Conservation (phyloP, 2,888 invertebrate species). For the Hirtodrosophila alboralis region DNA sequence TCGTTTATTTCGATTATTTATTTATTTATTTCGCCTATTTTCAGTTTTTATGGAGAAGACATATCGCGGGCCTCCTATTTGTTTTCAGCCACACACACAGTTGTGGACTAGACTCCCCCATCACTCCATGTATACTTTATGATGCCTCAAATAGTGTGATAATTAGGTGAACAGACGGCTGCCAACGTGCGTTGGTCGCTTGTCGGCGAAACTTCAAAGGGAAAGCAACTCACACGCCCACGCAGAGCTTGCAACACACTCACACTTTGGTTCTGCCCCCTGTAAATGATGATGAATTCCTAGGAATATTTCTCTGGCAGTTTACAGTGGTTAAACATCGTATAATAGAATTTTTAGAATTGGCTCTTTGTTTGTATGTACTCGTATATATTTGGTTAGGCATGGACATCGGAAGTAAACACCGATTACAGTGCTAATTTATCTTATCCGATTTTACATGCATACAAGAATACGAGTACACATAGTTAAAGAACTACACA, state of each 20-base stretch:
- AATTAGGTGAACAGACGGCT: conserved; percentile 77
- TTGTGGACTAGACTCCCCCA: not conserved
- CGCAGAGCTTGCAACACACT: conserved; percentile 15
- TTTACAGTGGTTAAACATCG: conserved; percentile 54
- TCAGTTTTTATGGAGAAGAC: conserved; percentile 39
- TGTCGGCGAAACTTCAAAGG: conserved; percentile 66
- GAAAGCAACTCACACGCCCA: conserved; percentile 38
- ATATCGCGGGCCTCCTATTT: conserved; percentile 32
- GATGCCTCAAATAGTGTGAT: conserved; percentile 77
- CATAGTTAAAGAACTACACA: no score
- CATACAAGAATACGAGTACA: no score
- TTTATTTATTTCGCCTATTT: conserved; percentile 65
- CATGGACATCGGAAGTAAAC: conserved; percentile 16
- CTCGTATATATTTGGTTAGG: conserved; percentile 2
- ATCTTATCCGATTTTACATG: no score
- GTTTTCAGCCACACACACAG: conserved; percentile 48
- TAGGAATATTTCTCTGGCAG: conserved; percentile 39
- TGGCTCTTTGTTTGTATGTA: conserved; percentile 1
- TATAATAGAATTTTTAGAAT: conserved; percentile 9
- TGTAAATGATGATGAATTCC: conserved; percentile 61
- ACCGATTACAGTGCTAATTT: conserved; percentile 8
- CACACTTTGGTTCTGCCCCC: conserved; percentile 10
- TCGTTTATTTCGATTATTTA: conserved; percentile 49
- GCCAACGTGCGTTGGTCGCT: conserved; percentile 39
- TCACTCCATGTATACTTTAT: conserved; percentile 48